phyloP scores from a whole-genome alignment of 1,140 invertebrate species.

The Anagrus nilaparvatae region DNA sequence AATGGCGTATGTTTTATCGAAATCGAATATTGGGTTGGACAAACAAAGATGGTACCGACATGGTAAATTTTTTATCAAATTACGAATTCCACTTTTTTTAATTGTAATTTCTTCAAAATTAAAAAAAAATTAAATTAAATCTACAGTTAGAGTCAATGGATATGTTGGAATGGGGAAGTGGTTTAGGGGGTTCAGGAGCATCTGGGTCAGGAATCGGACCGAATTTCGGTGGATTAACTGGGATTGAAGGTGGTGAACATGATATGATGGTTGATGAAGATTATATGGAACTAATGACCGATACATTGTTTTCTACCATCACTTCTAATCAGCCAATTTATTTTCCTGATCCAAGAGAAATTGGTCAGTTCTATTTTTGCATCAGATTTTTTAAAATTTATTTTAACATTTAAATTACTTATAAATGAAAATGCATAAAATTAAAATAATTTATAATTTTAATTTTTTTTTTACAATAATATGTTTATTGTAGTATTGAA shows the following conservation, averaged over 20 bases:
- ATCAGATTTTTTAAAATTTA: too few species aligned
- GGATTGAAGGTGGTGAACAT: conserved; percentile 51
- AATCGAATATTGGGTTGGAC: conserved; percentile 68
- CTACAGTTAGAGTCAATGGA: conserved; percentile 68
- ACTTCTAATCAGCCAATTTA: conserved; percentile 82
- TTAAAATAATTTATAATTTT: too few species aligned
- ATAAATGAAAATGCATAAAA: too few species aligned
- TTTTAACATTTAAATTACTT: too few species aligned
- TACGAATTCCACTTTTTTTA: neutral
- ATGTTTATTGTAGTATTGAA: too few species aligned
- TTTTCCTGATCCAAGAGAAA: conserved; percentile 94
- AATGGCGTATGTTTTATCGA: conserved; percentile 94
- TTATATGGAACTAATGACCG: conserved; percentile 81
- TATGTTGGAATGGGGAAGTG: conserved; percentile 57
- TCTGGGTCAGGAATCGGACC: conserved; percentile 24
- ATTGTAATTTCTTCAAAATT: conserved; percentile 2
- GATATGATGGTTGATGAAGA: conserved; percentile 76
- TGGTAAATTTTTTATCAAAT: conserved; percentile 43
- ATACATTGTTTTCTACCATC: conserved; percentile 82
- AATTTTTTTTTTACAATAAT: too few species aligned
- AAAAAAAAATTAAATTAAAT: conserved; percentile 13
- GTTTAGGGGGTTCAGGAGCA: conserved; percentile 24
- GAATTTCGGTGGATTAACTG: conserved; percentile 24
- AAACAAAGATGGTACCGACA: conserved; percentile 63
- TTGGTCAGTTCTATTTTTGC: conserved; percentile 65